phyloP scores from a whole-genome alignment of 2,113 vertebrate genomes.

The Galeopterus variegatus region DNA sequence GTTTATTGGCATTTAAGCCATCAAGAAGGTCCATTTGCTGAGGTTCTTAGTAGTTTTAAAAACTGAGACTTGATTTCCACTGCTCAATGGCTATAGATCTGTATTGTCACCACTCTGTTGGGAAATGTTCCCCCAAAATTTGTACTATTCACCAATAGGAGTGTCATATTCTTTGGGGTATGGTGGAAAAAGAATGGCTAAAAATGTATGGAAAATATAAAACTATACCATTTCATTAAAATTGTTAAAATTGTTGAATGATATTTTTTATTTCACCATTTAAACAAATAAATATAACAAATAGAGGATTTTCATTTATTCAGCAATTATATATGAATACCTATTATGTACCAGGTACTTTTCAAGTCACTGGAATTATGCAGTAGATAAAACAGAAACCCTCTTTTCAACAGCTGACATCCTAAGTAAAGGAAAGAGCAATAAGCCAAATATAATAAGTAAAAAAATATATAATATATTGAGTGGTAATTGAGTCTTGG shows the following conservation, averaged over 20 bases:
- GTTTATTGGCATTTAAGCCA: background rate
- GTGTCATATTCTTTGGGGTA: background rate
- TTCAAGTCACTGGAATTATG: background rate
- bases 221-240: background rate
- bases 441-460: background rate
- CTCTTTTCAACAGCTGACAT: background rate
- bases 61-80: conserved; percentile 8
- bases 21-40: background rate
- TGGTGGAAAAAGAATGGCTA: background rate
- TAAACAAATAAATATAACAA: background rate
- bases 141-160: background rate
- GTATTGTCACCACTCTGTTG: background rate
- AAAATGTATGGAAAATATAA: conserved; percentile 56
- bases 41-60: conserved; percentile 19
- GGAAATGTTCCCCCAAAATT: background rate
- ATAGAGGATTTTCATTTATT: conserved; percentile 3
- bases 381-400: background rate
- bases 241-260: background rate
- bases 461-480: background rate
- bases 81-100: background rate
- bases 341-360: background rate
- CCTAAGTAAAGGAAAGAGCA: background rate
- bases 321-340: background rate
- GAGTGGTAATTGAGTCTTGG: background rate
- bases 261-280: conserved; percentile 61